These are phyloP conservation scores for Myiozetetes cayanensis DNA, from an alignment of 2,113 vertebrate species.

Conservation along the genomic window DNA sequence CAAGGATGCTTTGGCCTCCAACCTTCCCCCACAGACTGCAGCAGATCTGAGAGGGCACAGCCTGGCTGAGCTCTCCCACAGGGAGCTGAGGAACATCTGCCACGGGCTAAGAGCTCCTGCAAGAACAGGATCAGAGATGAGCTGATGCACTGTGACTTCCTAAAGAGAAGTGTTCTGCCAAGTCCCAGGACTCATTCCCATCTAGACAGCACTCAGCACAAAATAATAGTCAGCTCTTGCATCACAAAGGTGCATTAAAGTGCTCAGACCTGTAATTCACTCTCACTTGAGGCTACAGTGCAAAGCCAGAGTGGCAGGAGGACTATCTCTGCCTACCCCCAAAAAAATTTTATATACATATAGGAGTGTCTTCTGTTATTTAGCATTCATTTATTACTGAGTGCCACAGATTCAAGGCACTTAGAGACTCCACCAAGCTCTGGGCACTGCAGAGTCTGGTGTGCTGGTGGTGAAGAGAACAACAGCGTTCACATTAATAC, in stretches of 20 bases:
- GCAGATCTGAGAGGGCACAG: background rate
- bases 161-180: background rate
- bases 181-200: background rate
- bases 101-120: background rate
- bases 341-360: rapidly evolving
- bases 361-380: background rate
- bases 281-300: background rate
- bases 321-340: background rate
- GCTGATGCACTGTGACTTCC: background rate
- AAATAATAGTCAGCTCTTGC: background rate
- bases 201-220: background rate
- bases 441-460: background rate
- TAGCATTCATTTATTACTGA: background rate
- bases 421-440: background rate
- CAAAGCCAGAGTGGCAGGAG: background rate
- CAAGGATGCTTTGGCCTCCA: background rate
- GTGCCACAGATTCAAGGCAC: background rate
- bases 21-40: rapidly evolving
- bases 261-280: background rate
- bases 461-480: background rate
- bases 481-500: background rate
- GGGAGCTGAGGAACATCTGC: background rate
- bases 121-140: background rate
- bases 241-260: background rate
- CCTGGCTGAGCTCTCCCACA: background rate